A percentile compares a stretch with the other conserved stretches of the same genome.
Conservation (phyloP, 2,113 vertebrate genomes). For the Arothron firmamentum region DNA sequence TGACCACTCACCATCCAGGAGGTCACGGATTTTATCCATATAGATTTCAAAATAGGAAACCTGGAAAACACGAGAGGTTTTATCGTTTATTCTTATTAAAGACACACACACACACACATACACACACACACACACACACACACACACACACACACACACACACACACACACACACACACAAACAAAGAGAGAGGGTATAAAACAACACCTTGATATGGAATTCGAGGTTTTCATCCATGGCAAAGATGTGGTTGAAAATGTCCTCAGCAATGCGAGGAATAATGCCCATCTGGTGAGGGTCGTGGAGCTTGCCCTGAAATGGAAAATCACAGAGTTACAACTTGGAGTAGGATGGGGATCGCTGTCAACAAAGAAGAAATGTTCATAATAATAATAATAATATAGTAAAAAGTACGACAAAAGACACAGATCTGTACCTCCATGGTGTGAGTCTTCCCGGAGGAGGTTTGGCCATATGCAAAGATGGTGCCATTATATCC, state of each 20-base stretch:
- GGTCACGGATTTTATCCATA: constrained; percentile 91
- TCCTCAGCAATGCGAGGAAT: constrained; percentile 91
- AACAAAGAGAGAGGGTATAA: background rate
- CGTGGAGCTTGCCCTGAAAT: constrained; percentile 86
- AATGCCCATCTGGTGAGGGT: constrained; percentile 92
- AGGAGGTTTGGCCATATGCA: constrained; percentile 92
- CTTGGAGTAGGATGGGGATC: background rate
- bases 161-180: background rate
- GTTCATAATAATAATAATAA: background rate
- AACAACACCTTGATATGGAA: constrained; percentile 88
- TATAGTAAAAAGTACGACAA: background rate
- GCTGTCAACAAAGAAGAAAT: background rate
- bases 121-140: background rate
- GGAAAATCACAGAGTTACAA: constrained; percentile 2
- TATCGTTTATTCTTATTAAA: background rate
- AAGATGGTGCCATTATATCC: constrained; percentile 96
- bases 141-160: background rate
- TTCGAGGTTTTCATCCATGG: constrained; percentile 95
- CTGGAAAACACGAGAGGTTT: constrained; percentile 53
- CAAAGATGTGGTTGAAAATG: constrained; percentile 94
- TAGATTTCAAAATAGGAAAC: constrained; percentile 95
- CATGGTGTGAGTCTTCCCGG: constrained; percentile 96
- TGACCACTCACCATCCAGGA: constrained; percentile 82
- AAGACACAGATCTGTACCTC: constrained; percentile 72
- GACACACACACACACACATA: background rate